These are phyloP conservation scores for Vanessa tameamea DNA, from an alignment of 1,140 invertebrate genomes.

Conservation along the genomic window DNA sequence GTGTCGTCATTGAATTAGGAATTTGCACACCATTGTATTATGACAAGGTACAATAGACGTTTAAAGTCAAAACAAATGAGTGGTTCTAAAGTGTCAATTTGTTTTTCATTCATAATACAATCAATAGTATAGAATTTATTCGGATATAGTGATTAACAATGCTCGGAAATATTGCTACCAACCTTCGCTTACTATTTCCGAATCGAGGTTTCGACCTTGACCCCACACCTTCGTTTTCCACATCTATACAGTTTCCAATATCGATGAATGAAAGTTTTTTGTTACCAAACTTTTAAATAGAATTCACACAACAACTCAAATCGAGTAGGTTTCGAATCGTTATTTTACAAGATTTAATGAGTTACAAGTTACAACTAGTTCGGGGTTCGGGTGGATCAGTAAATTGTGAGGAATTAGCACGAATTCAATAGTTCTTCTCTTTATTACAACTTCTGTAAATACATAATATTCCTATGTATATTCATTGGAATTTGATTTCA, in stretches of 20 bases:
- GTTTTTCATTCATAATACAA: neutral
- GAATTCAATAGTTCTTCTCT: too few species aligned
- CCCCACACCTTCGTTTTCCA: constrained; percentile 2
- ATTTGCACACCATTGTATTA: too few species aligned
- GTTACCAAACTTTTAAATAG: neutral
- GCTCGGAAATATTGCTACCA: neutral
- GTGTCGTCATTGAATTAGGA: too few species aligned
- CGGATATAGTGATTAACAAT: constrained; percentile 15
- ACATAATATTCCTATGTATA: too few species aligned
- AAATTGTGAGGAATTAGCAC: too few species aligned
- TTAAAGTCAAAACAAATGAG: neutral
- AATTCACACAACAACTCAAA: too few species aligned
- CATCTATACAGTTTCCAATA: constrained; percentile 16
- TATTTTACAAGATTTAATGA: neutral
- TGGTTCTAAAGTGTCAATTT: neutral
- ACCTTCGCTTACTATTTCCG: constrained; percentile 18
- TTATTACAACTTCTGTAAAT: too few species aligned
- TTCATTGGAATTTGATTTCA: too few species aligned
- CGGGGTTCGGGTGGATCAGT: too few species aligned
- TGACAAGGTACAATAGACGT: too few species aligned
- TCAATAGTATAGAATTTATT: constrained; percentile 5
- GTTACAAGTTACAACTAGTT: too few species aligned
- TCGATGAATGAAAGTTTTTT: constrained; percentile 11
- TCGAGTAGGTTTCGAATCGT: too few species aligned
- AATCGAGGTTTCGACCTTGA: constrained; percentile 21